Base-by-base conservation (phyloP, 2,888 invertebrate species). In the Drosophila nigricruria region DNA sequence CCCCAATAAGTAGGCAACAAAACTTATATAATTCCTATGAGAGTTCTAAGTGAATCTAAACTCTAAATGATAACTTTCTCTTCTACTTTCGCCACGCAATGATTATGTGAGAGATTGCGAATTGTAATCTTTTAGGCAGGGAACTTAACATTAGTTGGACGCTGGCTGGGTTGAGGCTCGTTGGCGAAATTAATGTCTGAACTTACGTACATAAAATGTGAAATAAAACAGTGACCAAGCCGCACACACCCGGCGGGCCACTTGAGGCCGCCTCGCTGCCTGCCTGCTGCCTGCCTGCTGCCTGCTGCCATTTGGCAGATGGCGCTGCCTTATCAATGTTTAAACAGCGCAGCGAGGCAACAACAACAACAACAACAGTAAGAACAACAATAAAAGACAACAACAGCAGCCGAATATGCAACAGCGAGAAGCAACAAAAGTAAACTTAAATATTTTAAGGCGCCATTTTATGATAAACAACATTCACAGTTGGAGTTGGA, bases 261-360 rank as follows among this genome's bases (percentile, higher is more conserved):
- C 47, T 47, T 47, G 47, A 47, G 27, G 25, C n/a, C n/a, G 47
- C 9, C 47, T n/a, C 50, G 23, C 18, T 38, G 42, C 27, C 53
- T 36, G 40, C 23, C n/a, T n/a, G n/a, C n/a, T n/a, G n/a, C n/a
- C n/a, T n/a, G n/a, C n/a, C n/a, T n/a, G 23, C 18, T 38, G 42
- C 27, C 53, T 36, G 40, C 23, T 25, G 47, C 34, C 74, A 43
- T 69, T 71, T 66, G 1, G 64, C 62, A 73, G 47, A 60, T 70
- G 58, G 43, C 43, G 16, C 47, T 42, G 66, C 72, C 82, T 82
- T 87, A 82, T 82, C 82, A 87, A 83, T 82, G 88, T 82, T 82
- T 82, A 87, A 87, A 81, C 82, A 87, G 82, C 70, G 76, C 63
- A 68, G 58, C 74, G 59, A 40, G 59, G 61, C n/a, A n/a, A n/a